Base-by-base conservation (phyloP, 2,888 invertebrate genomes). In the Listrodromus nycthemerus region DNA sequence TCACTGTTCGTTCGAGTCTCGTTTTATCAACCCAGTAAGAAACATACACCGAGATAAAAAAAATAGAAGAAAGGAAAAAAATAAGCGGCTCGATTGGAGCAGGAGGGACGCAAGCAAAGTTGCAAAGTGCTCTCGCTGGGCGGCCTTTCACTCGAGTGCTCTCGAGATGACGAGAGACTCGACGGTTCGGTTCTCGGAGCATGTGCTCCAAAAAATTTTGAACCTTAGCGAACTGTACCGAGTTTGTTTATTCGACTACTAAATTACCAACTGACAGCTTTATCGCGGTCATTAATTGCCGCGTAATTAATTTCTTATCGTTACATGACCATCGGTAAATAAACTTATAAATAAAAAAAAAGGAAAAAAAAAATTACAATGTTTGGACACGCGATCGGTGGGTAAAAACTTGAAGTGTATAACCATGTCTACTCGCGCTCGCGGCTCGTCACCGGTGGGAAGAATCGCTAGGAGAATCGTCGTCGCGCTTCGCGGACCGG, bases 401-500 rank as follows among this genome's bases (percentile, higher is more conserved):
- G 7, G 19, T 13, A n/a, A 8, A 27, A n/a, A 55, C 30, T 21
- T 13, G 41, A 71, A 19, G 50, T 30, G 50, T 13, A 70, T 33
- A 48, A n/a, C n/a, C 37, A 37, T 37, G 33, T 8, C 2, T 5
- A 33, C 19, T 19, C 3, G 27, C 5, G 10, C 13, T 33, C 2
- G 37, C 37, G 19, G 33, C 52, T 52, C n/a, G 52, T 55, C 16
- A 19, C 21, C 19, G 58, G 61, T 55, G 50, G 48, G 41, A 71
- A 80, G 45, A 77, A 13, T 65, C 76, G 10, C 74, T 70, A 48
- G 75, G 78, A 66, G 37, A 79, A 82, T 76, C 76, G 86, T 88
- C 89, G 89, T 89, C 85, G 87, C 82, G 88, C 88, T 88, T 87
- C 87, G 85, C 84, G 85, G 88, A 87, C 89, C 88, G 85, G 86